phyloP scores from a whole-genome alignment of 2,797 vertebrate species.

The Spinibarbus caldwelli region DNA sequence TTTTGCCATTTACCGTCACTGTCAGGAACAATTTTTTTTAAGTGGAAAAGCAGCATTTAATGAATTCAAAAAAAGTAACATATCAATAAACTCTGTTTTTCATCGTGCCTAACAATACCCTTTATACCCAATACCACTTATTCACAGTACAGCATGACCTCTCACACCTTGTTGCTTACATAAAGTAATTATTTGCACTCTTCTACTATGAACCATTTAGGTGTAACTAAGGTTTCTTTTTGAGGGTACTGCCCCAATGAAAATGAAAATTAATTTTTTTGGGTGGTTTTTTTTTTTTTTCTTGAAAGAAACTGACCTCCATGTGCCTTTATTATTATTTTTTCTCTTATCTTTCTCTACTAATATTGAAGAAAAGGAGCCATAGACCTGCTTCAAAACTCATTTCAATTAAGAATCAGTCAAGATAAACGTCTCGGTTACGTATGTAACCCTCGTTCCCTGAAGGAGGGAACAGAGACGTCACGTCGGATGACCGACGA shows the following conservation, averaged over 20 bases:
- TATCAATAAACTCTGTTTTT: neutral
- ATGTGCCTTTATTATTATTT: neutral
- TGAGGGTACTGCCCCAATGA: neutral
- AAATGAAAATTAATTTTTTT: neutral
- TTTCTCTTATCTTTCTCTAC: conserved; percentile 1
- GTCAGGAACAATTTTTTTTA: neutral
- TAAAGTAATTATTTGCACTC: neutral
- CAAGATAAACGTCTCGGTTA: no score
- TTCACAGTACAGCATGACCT: neutral
- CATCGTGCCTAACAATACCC: neutral
- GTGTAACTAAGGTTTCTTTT: neutral
- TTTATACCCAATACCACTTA: neutral
- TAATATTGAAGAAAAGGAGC: neutral
- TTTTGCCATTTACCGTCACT: neutral
- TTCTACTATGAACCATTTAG: neutral
- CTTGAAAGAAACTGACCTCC: neutral
- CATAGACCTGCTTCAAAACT: neutral
- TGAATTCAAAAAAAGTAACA: neutral
- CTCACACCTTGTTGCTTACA: neutral
- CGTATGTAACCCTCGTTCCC: no score
- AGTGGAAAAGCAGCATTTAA: neutral
- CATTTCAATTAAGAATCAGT: neutral
- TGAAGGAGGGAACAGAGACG: no score
- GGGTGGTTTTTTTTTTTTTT: neutral
- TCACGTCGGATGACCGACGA: no score